Evolutionary conservation across 2,888 invertebrate species (phyloP).

Genomic region (Drosophila dives): DNA sequence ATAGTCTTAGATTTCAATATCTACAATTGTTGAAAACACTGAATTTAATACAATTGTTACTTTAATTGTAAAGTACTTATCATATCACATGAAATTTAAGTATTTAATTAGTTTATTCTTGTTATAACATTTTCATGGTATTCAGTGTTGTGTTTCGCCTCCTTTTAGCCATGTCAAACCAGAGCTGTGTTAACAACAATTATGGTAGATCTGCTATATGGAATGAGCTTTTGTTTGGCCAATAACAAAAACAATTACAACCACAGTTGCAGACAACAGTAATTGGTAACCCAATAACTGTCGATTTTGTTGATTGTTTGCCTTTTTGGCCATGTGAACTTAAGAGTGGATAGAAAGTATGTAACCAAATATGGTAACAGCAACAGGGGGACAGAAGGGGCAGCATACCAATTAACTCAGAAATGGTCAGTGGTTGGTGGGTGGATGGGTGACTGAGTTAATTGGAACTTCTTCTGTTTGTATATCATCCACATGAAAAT

Average conservation of each 20-base stretch:
- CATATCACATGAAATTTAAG: background rate
- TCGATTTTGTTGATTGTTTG: slow-evolving; percentile 18
- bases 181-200: background rate
- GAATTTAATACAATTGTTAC: background rate
- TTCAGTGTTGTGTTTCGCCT: background rate
- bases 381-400: slow-evolving; percentile 3
- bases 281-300: slow-evolving; percentile 52
- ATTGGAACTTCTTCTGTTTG: background rate
- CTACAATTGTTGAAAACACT: background rate
- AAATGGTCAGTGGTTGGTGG: slow-evolving; percentile 15
- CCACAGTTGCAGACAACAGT: slow-evolving; percentile 18
- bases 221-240: slow-evolving; percentile 3
- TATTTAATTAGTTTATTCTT: background rate
- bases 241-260: slow-evolving; percentile 2
- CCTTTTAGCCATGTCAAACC: background rate
- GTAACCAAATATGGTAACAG: slow-evolving; percentile 55
- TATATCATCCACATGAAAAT: background rate
- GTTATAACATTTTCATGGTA: background rate
- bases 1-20: background rate
- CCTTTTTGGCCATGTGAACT: slow-evolving; percentile 28
- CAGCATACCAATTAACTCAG: slow-evolving; percentile 14
- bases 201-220: background rate
- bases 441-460: background rate
- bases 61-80: background rate
- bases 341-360: slow-evolving; percentile 73